These are phyloP conservation scores for Planiliza haematocheilus DNA, from an alignment of 2,113 vertebrate species.

Conservation along the genomic window DNA sequence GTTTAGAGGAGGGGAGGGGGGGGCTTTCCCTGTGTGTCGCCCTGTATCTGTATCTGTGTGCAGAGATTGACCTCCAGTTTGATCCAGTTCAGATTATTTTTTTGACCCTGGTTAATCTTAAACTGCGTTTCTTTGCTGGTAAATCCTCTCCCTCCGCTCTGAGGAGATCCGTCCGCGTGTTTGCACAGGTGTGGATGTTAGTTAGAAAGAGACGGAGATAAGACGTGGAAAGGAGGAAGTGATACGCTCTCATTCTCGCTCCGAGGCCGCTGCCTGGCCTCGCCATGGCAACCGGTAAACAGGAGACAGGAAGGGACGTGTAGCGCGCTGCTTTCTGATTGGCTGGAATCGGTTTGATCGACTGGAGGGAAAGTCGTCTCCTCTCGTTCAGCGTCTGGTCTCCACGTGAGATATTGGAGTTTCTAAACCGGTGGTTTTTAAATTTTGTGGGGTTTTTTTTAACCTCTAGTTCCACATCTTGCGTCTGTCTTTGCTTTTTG, in stretches of 20 bases:
- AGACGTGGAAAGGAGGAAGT: slow-evolving; percentile 59
- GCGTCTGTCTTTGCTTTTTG: too few species aligned
- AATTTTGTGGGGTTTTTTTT: too few species aligned
- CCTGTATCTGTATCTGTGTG: slow-evolving; percentile 8
- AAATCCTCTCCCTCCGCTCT: neutral
- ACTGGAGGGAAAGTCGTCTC: slow-evolving; percentile 38
- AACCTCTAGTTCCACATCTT: too few species aligned
- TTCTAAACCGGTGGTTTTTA: too few species aligned
- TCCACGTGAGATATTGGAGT: too few species aligned
- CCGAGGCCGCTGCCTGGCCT: too few species aligned
- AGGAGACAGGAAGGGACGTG: slow-evolving; percentile 25
- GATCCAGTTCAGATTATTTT: slow-evolving; percentile 14
- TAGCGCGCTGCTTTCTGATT: slow-evolving; percentile 43
- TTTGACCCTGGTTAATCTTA: slow-evolving; percentile 35
- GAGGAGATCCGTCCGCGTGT: too few species aligned
- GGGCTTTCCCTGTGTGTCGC: neutral
- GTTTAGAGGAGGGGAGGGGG: too few species aligned
- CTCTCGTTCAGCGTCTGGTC: neutral
- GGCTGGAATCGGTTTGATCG: slow-evolving; percentile 21
- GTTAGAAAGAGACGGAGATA: neutral
- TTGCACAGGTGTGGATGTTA: neutral
- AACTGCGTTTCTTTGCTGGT: too few species aligned
- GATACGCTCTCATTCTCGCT: slow-evolving; percentile 41
- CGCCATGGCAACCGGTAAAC: slow-evolving; percentile 69
- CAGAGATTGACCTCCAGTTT: slow-evolving; percentile 7